Evolutionary conservation across 2,888 invertebrate genomes (phyloP).

Genomic region (Leptinotarsa juncta): DNA sequence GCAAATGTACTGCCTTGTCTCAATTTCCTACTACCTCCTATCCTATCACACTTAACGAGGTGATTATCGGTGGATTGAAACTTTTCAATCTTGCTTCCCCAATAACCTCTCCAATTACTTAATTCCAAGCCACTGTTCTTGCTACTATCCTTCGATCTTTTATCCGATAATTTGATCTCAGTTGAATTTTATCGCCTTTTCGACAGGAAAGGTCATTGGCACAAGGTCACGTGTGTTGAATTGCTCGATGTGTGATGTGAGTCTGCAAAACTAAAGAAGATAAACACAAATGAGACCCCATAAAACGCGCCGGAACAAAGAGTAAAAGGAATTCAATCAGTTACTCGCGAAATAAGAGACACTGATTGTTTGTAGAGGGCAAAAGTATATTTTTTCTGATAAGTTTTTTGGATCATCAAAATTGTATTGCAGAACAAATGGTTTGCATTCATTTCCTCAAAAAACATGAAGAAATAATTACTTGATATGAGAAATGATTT

Average conservation of each 20-base stretch:
- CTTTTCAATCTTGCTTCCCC: conserved; percentile 22
- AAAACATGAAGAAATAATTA: too few species aligned
- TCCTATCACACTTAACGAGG: conserved; percentile 2
- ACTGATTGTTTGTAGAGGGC: not conserved
- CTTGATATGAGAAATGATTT: too few species aligned
- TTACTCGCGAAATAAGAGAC: not conserved
- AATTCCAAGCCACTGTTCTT: conserved; percentile 19
- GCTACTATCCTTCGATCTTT: conserved; percentile 21
- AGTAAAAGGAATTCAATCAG: not conserved
- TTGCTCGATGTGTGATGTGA: not conserved
- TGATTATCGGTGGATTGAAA: conserved; percentile 22
- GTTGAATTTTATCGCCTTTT: conserved; percentile 26
- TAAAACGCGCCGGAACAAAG: not conserved
- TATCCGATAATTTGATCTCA: conserved; percentile 28
- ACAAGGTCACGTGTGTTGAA: conserved; percentile 5
- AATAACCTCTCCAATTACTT: conserved; percentile 24
- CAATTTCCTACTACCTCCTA: not conserved
- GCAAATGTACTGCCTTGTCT: not conserved
- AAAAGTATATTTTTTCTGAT: too few species aligned
- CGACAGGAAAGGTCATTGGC: conserved; percentile 15
- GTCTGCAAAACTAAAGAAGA: not conserved
- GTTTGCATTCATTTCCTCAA: too few species aligned
- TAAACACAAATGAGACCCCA: conserved; percentile 2
- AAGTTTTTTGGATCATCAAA: too few species aligned
- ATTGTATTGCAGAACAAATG: too few species aligned